Conservation (phyloP, 2,113 vertebrate genomes). For the Myiozetetes cayanensis region DNA sequence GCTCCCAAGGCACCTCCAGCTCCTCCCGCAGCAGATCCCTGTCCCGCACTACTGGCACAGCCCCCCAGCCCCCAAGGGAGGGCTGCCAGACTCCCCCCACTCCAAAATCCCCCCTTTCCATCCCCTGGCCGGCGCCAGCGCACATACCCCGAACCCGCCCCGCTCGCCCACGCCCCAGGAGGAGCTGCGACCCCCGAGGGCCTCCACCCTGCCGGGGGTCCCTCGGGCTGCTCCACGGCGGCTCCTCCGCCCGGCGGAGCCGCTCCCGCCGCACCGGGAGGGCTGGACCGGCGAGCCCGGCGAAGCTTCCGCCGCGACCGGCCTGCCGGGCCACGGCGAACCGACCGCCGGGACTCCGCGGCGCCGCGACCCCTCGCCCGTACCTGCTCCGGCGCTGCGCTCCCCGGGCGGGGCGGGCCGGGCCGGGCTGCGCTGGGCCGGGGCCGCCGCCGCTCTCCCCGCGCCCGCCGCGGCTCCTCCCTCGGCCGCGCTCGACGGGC, state of each 20-base stretch:
- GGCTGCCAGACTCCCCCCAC: neutral
- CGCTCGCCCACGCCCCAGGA: neutral
- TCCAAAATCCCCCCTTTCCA: neutral
- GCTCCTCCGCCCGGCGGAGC: neutral
- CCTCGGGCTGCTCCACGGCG: neutral
- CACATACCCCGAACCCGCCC: neutral
- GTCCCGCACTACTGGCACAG: neutral
- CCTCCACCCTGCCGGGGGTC: neutral
- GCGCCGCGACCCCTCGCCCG: no score
- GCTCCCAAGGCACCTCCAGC: neutral
- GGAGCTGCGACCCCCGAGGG: neutral
- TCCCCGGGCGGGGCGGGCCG: no score
- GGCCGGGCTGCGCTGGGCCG: neutral
- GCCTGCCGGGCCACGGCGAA: no score
- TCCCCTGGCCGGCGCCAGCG: neutral
- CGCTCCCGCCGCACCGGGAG: neutral
- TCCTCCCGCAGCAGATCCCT: rapidly evolving
- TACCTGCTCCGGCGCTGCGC: no score
- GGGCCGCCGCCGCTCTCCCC: neutral
- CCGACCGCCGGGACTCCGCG: no score
- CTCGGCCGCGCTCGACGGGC: neutral
- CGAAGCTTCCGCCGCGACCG: no score
- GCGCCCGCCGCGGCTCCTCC: neutral
- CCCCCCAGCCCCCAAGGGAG: neutral
- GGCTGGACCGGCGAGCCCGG: no score